A percentile compares a stretch with the other conserved stretches of the same genome.
phyloP scores from a whole-genome alignment of 2,888 invertebrate species.

The Tyria jacobaeae region DNA sequence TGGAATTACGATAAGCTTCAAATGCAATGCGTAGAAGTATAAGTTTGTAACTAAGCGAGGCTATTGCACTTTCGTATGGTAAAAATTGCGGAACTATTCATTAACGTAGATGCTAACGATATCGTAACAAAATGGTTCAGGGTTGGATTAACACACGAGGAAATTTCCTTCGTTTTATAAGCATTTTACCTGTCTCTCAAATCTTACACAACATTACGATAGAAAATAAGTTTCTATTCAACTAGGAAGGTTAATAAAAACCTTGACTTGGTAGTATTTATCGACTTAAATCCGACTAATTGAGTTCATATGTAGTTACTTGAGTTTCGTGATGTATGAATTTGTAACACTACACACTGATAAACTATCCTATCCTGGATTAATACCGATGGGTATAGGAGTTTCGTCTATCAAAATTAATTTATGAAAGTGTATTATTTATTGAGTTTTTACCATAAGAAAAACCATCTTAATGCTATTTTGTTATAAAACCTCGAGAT shows the following conservation, averaged over 20 bases:
- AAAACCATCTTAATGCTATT: too few species aligned
- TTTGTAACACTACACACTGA: neutral
- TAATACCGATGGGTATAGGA: too few species aligned
- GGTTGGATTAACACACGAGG: conserved; percentile 17
- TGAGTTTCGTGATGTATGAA: neutral
- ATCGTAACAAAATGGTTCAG: conserved; percentile 14
- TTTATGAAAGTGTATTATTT: too few species aligned
- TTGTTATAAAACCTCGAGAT: too few species aligned
- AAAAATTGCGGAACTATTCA: conserved; percentile 14
- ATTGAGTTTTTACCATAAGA: too few species aligned
- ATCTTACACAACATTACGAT: conserved; percentile 6
- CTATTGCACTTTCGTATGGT: neutral
- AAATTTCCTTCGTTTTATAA: conserved; percentile 27
- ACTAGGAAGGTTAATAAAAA: neutral
- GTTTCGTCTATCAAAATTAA: too few species aligned
- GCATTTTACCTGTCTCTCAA: conserved; percentile 26
- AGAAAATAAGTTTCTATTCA: conserved; percentile 5
- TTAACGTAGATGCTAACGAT: conserved; percentile 9
- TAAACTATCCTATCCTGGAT: too few species aligned
- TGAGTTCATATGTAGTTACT: neutral
- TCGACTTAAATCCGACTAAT: neutral
- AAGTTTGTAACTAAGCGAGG: neutral
- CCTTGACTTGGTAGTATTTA: neutral
- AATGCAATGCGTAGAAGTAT: neutral
- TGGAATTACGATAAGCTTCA: conserved; percentile 22